Evolutionary conservation across 35 echinoderm and acorn worm genomes (phyloP).

Genomic region (Lytechinus pictus): DNA sequence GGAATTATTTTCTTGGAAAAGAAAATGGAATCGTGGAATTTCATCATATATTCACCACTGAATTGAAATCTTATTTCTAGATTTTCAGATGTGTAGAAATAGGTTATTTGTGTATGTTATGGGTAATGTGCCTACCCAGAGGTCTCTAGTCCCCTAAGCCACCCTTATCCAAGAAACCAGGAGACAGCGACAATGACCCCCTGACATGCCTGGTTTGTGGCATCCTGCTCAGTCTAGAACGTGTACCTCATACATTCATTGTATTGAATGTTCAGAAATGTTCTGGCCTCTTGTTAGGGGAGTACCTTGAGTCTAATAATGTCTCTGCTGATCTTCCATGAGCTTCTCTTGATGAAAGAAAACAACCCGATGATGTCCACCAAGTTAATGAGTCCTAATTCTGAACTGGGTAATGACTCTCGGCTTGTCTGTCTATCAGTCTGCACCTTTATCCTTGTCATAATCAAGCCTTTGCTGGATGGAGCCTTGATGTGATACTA

Average conservation of each 20-base stretch:
- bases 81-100: too few species aligned
- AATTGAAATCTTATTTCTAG: too few species aligned
- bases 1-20: too few species aligned
- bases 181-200: neutral
- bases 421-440: neutral
- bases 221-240: neutral
- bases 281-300: neutral
- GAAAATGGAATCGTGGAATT: too few species aligned
- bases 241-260: neutral
- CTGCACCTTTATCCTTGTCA: neutral
- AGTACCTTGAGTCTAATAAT: neutral
- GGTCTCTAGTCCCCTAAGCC: too few species aligned
- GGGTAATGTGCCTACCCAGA: too few species aligned
- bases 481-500: neutral
- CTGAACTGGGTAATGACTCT: neutral
- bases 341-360: neutral
- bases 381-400: neutral
- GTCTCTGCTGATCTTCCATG: neutral
- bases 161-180: neutral
- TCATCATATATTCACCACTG: too few species aligned
- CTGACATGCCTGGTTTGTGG: neutral
- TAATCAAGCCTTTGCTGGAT: neutral
- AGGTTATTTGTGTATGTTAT: too few species aligned
- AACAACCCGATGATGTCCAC: neutral
- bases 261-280: neutral